A percentile compares a stretch with the other conserved stretches of the same genome.
phyloP scores from a whole-genome alignment of 2,888 invertebrate genomes.

The Penaeus monodon region DNA sequence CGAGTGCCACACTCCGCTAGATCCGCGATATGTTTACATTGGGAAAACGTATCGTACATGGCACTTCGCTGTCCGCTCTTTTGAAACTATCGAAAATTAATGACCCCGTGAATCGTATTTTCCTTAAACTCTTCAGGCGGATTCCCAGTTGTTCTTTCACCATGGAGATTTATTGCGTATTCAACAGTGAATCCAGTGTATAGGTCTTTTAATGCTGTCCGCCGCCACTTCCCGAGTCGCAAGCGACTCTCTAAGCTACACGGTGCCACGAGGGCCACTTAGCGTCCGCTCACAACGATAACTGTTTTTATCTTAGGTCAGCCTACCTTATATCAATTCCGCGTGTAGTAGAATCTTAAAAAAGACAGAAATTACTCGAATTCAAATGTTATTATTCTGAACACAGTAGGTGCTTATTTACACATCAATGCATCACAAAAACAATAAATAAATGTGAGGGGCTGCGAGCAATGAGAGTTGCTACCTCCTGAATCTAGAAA shows the following conservation, averaged over 20 bases:
- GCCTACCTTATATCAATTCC: too few species aligned
- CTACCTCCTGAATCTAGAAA: background rate
- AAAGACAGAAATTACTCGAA: too few species aligned
- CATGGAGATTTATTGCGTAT: background rate
- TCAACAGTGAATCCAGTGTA: background rate
- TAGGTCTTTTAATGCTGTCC: background rate
- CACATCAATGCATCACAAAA: background rate
- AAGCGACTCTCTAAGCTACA: constrained; percentile 4
- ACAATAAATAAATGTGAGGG: background rate
- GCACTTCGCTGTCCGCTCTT: background rate
- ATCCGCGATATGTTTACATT: constrained; percentile 39
- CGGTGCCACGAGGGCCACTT: constrained; percentile 11
- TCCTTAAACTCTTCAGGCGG: background rate
- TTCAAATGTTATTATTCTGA: too few species aligned
- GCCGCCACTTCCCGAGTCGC: background rate
- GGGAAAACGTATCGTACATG: constrained; percentile 47
- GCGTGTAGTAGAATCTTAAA: background rate
- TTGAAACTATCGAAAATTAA: background rate
- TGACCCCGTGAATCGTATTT: background rate
- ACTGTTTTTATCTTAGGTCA: too few species aligned
- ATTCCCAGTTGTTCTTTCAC: background rate
- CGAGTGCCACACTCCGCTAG: constrained; percentile 12
- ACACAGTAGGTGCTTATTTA: too few species aligned
- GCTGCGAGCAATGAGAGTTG: background rate
- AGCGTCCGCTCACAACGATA: constrained; percentile 10